These are phyloP conservation scores for Tiliacea aurago DNA, from an alignment of 2,888 invertebrate species.

Conservation along the genomic window DNA sequence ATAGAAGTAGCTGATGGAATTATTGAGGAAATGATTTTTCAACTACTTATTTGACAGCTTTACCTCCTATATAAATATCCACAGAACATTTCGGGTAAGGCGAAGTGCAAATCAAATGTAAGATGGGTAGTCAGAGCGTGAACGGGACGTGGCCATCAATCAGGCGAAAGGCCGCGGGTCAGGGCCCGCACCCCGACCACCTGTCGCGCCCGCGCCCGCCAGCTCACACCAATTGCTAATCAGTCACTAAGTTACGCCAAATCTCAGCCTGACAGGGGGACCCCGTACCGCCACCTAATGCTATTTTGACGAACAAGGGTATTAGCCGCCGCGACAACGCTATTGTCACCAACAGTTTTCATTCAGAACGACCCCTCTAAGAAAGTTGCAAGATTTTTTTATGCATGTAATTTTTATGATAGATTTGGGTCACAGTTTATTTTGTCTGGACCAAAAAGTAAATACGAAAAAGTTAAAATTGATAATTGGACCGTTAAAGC, in stretches of 20 bases:
- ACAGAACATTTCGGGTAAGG: constrained; percentile 39
- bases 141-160: constrained; percentile 82
- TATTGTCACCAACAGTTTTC: constrained; percentile 70
- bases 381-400: constrained; percentile 9
- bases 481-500: constrained; percentile 21
- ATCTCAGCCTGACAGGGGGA: constrained; percentile 85
- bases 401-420: constrained; percentile 1
- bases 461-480: not conserved
- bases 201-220: constrained; percentile 88
- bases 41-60: constrained; percentile 10
- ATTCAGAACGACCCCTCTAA: constrained; percentile 33
- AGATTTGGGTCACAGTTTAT: not conserved
- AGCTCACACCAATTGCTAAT: constrained; percentile 88
- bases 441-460: not conserved
- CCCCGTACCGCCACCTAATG: constrained; percentile 78
- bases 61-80: constrained; percentile 29
- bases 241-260: constrained; percentile 89
- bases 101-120: constrained; percentile 76
- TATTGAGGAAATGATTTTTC: constrained; percentile 11
- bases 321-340: constrained; percentile 76
- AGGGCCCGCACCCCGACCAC: constrained; percentile 82
- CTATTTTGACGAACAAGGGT: constrained; percentile 86
- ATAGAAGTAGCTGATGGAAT: constrained; percentile 3
- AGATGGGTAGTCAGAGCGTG: constrained; percentile 76
- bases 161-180: constrained; percentile 83